Conservation (phyloP, 2,797 vertebrate species). For the Xiphophorus birchmanni region DNA sequence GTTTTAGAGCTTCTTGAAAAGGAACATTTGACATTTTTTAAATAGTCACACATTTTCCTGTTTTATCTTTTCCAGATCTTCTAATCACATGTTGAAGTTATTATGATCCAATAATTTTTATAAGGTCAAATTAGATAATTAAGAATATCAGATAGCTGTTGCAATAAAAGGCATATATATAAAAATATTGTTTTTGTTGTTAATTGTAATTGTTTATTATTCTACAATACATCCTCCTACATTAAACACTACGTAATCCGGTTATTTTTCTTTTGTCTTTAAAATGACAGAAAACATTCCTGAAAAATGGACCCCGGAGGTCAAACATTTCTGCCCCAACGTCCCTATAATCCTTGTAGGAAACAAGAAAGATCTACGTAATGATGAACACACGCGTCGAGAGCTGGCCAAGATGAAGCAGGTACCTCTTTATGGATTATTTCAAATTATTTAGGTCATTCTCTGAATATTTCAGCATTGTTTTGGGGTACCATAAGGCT, state of each 20-base stretch:
- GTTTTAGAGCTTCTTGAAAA: slow-evolving; percentile 4
- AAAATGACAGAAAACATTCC: slow-evolving; percentile 95
- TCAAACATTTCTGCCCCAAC: slow-evolving; percentile 99
- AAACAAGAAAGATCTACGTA: slow-evolving; percentile 98
- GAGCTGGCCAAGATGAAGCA: slow-evolving; percentile 99
- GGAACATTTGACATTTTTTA: slow-evolving; percentile 11
- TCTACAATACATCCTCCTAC: background rate
- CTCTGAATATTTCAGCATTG: background rate
- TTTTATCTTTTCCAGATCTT: background rate
- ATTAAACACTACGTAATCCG: background rate
- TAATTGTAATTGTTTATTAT: background rate
- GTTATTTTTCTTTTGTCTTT: background rate
- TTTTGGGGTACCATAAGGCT: background rate
- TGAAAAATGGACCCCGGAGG: slow-evolving; percentile 98
- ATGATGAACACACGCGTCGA: slow-evolving; percentile 96
- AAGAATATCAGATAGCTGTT: background rate
- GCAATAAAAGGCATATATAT: background rate
- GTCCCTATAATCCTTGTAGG: slow-evolving; percentile 99
- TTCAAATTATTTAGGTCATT: background rate
- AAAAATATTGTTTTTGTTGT: background rate
- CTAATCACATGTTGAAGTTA: background rate
- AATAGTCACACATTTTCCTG: background rate
- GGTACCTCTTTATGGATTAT: slow-evolving; percentile 70
- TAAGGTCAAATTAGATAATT: no score
- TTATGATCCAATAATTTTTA: background rate